Base-by-base conservation (phyloP, 2,797 vertebrate genomes). In the Enoplosus armatus region DNA sequence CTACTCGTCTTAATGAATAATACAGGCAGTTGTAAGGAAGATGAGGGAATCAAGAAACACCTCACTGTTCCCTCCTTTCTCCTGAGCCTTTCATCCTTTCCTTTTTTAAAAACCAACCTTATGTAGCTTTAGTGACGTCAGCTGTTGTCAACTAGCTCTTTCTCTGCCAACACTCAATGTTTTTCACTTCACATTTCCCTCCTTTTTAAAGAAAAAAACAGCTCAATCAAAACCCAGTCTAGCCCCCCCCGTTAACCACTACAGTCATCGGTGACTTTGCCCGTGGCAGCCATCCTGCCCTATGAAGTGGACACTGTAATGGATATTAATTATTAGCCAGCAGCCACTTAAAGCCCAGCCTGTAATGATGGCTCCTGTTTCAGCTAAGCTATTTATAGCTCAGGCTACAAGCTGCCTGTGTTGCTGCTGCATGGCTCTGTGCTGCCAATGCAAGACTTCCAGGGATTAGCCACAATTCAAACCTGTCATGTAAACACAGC, bases 241-340 rank as follows among this genome's bases (percentile, higher is more conserved):
- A n/a, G 59, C 6, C 7, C 75, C 68, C 0, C 53, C n/a, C n/a
- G n/a, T 90, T 90, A 88, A 93, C 86, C 82, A 83, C 86, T 82
- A 85, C 70, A 84, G 68, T 72, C 51, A 51, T 37, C 4, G 0
- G 43, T 85, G 77, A 88, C 87, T 89, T 87, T 89, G 69, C 85
- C 72, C 6, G 60, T 56, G 81, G 84, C 80, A 67, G 41, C 70
- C 31, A 5, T 65, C 27, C 81, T 35, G 60, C 79, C 65, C 80
- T 77, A 33, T 87, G 55, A 85, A 90, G 90, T 89, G 84, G 84
- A 78, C 91, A 78, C 74, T 77, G 86, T 89, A 93, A 92, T 91
- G 80, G 90, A 89, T 91, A 93, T 95, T 93, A 94, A 95, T 95
- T 93, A 95, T 95, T 93, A 93, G 92, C 91, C 82, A 90, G 91